These are phyloP conservation scores for Taurulus bubalis DNA, from an alignment of 2,113 vertebrate genomes.

Conservation along the genomic window DNA sequence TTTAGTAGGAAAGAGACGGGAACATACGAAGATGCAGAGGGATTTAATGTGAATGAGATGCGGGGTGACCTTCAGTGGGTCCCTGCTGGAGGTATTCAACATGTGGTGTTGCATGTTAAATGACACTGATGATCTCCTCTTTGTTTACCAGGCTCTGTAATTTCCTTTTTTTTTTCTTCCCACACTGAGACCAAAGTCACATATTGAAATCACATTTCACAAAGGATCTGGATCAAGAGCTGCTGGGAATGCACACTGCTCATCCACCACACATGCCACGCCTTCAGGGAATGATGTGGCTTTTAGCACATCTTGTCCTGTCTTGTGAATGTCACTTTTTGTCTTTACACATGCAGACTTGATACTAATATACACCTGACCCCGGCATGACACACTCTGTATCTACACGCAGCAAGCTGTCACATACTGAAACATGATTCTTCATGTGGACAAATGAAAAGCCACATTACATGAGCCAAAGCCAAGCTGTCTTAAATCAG, in stretches of 20 bases:
- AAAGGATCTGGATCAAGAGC: background rate
- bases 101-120: slow-evolving; percentile 11
- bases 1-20: background rate
- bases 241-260: background rate
- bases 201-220: background rate
- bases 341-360: background rate
- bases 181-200: background rate
- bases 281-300: slow-evolving; percentile 3
- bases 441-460: background rate
- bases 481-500: background rate
- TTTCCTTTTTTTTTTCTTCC: background rate
- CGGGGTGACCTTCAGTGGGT: slow-evolving; percentile 18
- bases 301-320: slow-evolving; percentile 1
- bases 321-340: slow-evolving; percentile 7
- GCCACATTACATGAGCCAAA: background rate
- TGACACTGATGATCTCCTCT: background rate
- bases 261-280: background rate
- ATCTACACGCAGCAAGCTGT: background rate
- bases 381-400: slow-evolving; percentile 1
- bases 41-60: slow-evolving; percentile 24
- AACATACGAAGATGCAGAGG: slow-evolving; percentile 12
- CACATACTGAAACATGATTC: too few relatives aligned
- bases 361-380: background rate
- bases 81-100: background rate
- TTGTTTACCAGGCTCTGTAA: background rate